Evolutionary conservation across 2,113 vertebrate species (phyloP).

Genomic region (Pteropus alecto): DNA sequence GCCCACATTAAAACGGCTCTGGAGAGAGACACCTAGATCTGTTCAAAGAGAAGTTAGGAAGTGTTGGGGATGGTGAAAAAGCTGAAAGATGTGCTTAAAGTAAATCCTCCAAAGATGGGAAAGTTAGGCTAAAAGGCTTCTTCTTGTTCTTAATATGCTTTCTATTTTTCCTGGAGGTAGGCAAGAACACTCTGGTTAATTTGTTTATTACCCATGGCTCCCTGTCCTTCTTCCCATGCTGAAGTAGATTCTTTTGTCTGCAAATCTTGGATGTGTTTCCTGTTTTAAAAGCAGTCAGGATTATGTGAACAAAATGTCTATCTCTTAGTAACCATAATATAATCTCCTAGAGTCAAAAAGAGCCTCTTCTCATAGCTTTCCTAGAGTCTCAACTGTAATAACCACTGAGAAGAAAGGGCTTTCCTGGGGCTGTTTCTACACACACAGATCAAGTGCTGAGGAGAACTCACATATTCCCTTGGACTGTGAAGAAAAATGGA

Average conservation of each 20-base stretch:
- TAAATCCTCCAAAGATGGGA: constrained; percentile 19
- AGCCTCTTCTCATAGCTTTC: not conserved
- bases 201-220: not conserved
- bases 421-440: not conserved
- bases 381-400: not conserved
- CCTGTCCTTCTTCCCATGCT: not conserved
- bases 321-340: not conserved
- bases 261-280: not conserved
- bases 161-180: constrained; percentile 31
- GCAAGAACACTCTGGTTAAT: not conserved
- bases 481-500: not conserved
- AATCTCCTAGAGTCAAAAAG: not conserved
- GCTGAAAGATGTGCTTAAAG: constrained; percentile 45
- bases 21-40: constrained; percentile 46
- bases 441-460: not conserved
- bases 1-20: not conserved
- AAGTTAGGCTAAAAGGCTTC: constrained; percentile 33
- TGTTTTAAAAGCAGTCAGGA: not conserved
- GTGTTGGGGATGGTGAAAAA: not conserved
- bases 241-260: not conserved
- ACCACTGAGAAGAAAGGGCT: not conserved
- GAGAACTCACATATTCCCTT: not conserved
- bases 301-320: not conserved
- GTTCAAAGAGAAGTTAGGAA: constrained; percentile 37
- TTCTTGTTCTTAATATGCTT: constrained; percentile 53